phyloP scores from a whole-genome alignment of 2,113 vertebrate genomes.

The Aldabrachelys gigantea region DNA sequence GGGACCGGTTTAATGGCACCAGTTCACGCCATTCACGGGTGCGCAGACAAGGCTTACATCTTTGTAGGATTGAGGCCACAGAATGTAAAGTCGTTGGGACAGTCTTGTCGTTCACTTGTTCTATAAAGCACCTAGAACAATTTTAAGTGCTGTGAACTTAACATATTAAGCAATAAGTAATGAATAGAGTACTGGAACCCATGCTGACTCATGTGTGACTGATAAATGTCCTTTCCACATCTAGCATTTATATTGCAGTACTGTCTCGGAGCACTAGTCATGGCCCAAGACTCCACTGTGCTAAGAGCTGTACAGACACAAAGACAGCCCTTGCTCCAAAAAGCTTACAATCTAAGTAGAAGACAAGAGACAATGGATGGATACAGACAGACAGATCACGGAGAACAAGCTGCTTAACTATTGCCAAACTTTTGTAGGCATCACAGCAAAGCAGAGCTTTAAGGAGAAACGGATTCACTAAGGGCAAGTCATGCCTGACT shows the following conservation, averaged over 20 bases:
- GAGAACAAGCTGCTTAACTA: not conserved
- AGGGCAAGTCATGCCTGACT: too few relatives aligned
- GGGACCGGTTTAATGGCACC: constrained; percentile 14
- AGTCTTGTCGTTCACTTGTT: not conserved
- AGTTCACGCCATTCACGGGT: not conserved
- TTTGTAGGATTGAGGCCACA: not conserved
- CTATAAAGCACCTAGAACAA: not conserved
- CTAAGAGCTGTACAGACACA: not conserved
- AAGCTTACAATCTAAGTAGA: not conserved
- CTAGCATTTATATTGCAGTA: not conserved
- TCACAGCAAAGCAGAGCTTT: not conserved
- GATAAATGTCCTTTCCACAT: not conserved
- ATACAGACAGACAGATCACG: not conserved
- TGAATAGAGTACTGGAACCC: not conserved
- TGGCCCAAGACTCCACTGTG: not conserved
- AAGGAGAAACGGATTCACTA: not conserved
- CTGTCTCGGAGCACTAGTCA: not conserved
- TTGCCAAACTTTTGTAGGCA: not conserved
- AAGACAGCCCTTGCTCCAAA: not conserved
- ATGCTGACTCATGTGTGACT: not conserved
- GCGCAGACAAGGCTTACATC: not conserved
- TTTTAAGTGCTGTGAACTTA: not conserved
- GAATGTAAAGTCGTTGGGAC: not conserved
- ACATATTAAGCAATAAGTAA: not conserved
- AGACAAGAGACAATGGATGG: not conserved